Conservation (phyloP, 2,797 vertebrate species). For the Lateolabrax maculatus region DNA sequence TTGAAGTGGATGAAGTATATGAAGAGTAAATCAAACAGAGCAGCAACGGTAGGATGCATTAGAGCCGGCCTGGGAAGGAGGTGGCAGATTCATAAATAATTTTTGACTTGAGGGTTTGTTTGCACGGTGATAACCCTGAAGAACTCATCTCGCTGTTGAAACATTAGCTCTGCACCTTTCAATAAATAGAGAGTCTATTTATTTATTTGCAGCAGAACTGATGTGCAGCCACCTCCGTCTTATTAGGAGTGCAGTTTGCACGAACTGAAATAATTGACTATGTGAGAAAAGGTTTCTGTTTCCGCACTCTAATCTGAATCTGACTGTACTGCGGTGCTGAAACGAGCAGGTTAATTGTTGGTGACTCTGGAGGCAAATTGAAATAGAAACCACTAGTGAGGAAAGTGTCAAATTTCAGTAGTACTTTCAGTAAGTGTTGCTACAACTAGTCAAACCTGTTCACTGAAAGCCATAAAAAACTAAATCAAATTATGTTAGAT, state of each 20-base stretch:
- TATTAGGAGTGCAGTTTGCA: conserved; percentile 30
- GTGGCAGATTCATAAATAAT: conserved; percentile 65
- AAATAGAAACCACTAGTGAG: conserved; percentile 50
- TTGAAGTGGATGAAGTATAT: conserved; percentile 42
- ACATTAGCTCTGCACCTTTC: conserved; percentile 54
- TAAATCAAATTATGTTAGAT: conserved; percentile 24
- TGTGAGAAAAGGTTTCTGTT: conserved; percentile 36
- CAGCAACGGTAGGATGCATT: conserved; percentile 43
- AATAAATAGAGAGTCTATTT: conserved; percentile 46
- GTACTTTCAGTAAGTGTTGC: conserved; percentile 46
- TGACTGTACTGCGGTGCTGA: conserved; percentile 31
- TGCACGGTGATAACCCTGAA: conserved; percentile 63
- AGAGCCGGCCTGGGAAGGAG: conserved; percentile 29
- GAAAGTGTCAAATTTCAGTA: conserved; percentile 41
- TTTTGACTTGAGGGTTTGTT: conserved; percentile 62
- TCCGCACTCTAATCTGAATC: conserved; percentile 32
- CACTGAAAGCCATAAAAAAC: conserved; percentile 13
- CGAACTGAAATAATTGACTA: conserved; percentile 47
- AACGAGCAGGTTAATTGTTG: conserved; percentile 51
- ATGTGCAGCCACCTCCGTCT: conserved; percentile 29
- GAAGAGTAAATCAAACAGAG: conserved; percentile 54
- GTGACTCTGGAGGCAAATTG: conserved; percentile 41
- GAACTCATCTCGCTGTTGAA: conserved; percentile 45
- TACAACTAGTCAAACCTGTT: conserved; percentile 46
- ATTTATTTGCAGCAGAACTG: conserved; percentile 44